A percentile compares a stretch with the other conserved stretches of the same genome.
Conservation (phyloP, 2,797 vertebrate species). For the Sorex maritimensis region DNA sequence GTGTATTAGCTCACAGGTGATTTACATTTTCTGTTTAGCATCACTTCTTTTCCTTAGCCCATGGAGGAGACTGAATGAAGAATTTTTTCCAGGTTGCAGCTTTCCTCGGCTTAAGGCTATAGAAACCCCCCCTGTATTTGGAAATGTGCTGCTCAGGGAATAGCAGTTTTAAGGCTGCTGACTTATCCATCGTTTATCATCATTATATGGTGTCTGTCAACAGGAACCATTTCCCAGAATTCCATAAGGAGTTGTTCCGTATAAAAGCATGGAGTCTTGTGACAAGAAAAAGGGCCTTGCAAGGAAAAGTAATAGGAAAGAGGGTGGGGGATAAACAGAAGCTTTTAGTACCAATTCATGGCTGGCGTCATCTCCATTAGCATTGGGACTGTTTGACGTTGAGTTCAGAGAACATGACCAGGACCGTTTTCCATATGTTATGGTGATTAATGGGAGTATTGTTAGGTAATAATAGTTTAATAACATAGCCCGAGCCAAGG, state of each 20-base stretch:
- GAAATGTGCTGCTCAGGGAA: slow-evolving; percentile 68
- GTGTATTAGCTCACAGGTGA: slow-evolving; percentile 82
- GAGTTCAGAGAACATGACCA: slow-evolving; percentile 86
- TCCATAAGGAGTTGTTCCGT: slow-evolving; percentile 76
- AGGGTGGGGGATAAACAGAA: slow-evolving; percentile 82
- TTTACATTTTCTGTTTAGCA: slow-evolving; percentile 88
- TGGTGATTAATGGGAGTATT: slow-evolving; percentile 87
- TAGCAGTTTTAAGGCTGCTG: slow-evolving; percentile 80
- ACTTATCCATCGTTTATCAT: slow-evolving; percentile 88
- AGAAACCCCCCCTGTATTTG: slow-evolving; percentile 70
- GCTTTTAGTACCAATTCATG: slow-evolving; percentile 88
- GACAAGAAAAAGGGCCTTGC: slow-evolving; percentile 84
- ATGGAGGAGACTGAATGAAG: slow-evolving; percentile 71
- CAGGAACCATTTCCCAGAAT: slow-evolving; percentile 85
- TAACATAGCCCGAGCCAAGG: slow-evolving; percentile 68
- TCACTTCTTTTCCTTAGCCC: slow-evolving; percentile 77
- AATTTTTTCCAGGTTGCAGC: slow-evolving; percentile 80
- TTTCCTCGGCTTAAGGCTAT: slow-evolving; percentile 27
- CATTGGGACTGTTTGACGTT: slow-evolving; percentile 82
- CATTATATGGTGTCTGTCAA: slow-evolving; percentile 87
- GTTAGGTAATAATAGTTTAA: slow-evolving; percentile 87
- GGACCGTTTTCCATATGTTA: slow-evolving; percentile 87
- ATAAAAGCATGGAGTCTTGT: slow-evolving; percentile 83
- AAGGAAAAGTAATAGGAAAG: slow-evolving; percentile 83
- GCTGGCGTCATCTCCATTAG: slow-evolving; percentile 89